Evolutionary conservation across 2,888 invertebrate species (phyloP).

Genomic region (Ischnura elegans): DNA sequence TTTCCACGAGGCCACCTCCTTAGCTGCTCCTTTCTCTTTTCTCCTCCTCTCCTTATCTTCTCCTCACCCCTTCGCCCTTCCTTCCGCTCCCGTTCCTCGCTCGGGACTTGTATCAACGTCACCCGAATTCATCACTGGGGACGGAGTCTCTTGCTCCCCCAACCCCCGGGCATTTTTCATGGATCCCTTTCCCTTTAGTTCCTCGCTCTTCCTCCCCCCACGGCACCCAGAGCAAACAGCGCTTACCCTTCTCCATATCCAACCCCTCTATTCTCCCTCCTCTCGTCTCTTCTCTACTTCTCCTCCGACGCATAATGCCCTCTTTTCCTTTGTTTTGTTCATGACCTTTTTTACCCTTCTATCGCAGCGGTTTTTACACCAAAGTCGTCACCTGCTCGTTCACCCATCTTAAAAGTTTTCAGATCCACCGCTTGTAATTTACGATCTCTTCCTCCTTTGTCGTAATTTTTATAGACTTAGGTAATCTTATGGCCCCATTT

Average conservation of each 20-base stretch:
- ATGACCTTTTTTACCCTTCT: not conserved
- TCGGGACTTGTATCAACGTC: conserved; percentile 23
- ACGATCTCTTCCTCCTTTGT: no score
- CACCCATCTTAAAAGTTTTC: not conserved
- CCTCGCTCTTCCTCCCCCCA: not conserved
- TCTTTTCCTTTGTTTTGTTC: not conserved
- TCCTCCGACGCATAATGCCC: not conserved
- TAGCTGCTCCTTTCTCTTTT: not conserved
- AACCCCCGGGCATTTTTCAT: conserved; percentile 21
- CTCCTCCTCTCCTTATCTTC: not conserved
- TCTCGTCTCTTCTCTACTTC: not conserved
- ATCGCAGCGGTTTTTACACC: not conserved
- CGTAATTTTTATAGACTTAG: no score
- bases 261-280: not conserved
- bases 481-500: no score
- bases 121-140: conserved; percentile 10
- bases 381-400: not conserved
- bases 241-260: not conserved
- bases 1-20: conserved; percentile 38
- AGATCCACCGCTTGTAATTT: not conserved
- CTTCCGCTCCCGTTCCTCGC: not conserved
- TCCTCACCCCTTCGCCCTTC: not conserved
- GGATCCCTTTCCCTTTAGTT: not conserved
- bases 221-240: not conserved
- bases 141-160: not conserved